Percentiles rank a stretch among this genome's conserved stretches.
Evolutionary conservation across 30 jellyfish, hydroid and myxozoan species (phyloP).

Genomic region (Aurelia coerulea): DNA sequence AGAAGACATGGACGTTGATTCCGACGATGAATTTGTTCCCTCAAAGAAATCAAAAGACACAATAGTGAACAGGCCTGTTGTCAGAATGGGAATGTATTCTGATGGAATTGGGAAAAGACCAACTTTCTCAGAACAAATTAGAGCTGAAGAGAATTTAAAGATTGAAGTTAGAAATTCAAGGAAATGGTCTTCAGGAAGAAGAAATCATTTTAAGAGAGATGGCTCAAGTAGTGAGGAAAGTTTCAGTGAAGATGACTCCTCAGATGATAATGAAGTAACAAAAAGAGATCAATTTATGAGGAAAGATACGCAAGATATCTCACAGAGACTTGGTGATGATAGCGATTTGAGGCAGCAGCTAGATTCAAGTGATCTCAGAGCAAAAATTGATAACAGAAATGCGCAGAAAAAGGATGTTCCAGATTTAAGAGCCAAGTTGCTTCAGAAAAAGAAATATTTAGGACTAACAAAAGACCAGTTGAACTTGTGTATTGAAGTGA

Average conservation of each 20-base stretch:
- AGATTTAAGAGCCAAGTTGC: conserved; percentile 40
- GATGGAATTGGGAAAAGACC: background rate
- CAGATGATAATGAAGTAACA: background rate
- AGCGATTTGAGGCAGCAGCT: conserved; percentile 35
- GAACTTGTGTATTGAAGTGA: conserved; percentile 83
- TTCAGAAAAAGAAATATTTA: conserved; percentile 41
- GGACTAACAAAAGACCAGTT: conserved; percentile 71
- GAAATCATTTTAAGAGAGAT: conserved; percentile 37
- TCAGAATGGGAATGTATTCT: conserved; percentile 30
- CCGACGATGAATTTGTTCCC: conserved; percentile 23
- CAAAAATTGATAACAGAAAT: conserved; percentile 24
- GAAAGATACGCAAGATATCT: background rate
- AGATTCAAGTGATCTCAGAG: conserved; percentile 19
- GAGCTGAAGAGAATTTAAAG: conserved; percentile 35
- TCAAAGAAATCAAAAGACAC: background rate
- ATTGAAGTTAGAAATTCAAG: conserved; percentile 44
- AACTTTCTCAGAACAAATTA: background rate
- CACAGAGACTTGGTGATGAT: background rate
- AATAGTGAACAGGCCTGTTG: background rate
- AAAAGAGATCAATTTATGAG: background rate
- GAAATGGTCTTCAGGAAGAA: conserved; percentile 40
- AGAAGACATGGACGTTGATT: conserved; percentile 45
- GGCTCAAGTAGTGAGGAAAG: conserved; percentile 57
- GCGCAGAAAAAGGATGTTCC: background rate
- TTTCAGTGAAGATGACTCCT: conserved; percentile 16